A percentile compares a stretch with the other conserved stretches of the same genome.
Evolutionary conservation across 1,140 invertebrate genomes (phyloP).

Genomic region (Camponotus pennsylvanicus): DNA sequence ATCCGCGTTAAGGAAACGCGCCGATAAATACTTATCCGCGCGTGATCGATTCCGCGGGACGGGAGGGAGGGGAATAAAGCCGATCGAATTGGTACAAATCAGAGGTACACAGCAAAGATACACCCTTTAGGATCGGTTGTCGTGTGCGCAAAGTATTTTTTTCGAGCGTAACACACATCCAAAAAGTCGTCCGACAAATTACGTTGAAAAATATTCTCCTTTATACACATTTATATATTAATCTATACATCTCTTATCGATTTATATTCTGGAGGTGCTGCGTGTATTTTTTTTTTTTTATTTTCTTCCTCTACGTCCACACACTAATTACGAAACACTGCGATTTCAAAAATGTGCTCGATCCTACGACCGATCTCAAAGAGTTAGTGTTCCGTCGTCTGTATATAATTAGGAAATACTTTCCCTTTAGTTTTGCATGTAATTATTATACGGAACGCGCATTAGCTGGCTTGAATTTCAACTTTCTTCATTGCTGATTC

Average conservation of each 20-base stretch:
- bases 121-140: constrained; percentile 17
- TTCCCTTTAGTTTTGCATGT: constrained; percentile 12
- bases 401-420: constrained; percentile 16
- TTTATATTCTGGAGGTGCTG: constrained; percentile 45
- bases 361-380: constrained; percentile 29
- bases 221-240: constrained; percentile 32
- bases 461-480: background rate
- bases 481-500: background rate
- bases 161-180: constrained; percentile 33
- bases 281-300: background rate
- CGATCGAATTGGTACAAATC: constrained; percentile 28
- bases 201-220: constrained; percentile 54
- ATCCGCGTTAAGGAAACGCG: constrained; percentile 14
- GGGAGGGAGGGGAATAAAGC: background rate
- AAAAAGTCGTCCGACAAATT: constrained; percentile 35
- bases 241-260: constrained; percentile 37
- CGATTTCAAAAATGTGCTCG: constrained; percentile 29
- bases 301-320: constrained; percentile 23
- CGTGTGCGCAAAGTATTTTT: constrained; percentile 2
- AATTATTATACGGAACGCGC: background rate
- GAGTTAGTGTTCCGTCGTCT: background rate
- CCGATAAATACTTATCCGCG: constrained; percentile 5
- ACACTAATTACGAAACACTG: constrained; percentile 28
- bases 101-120: background rate
- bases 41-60: background rate